Base-by-base conservation (phyloP, 1,140 invertebrate species). In the Cyrtorhinus lividipennis region DNA sequence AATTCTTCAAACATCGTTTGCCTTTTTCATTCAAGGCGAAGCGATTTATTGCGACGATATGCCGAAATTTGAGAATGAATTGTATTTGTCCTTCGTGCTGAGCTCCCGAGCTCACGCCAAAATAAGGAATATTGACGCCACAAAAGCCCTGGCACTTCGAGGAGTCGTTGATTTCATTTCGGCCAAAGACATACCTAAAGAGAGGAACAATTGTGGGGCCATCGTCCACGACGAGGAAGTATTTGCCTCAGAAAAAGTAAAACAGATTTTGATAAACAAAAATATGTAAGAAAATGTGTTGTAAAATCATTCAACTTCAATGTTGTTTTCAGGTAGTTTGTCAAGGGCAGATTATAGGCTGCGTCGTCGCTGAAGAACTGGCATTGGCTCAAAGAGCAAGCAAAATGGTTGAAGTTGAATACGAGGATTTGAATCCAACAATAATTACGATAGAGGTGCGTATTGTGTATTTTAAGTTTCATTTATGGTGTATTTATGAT, bases 11-110 rank as follows among this genome's bases (percentile, higher is more conserved):
- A 38, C 5, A 15, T 38, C 30, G 30, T 38, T 38, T 15, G 15
- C 10, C 12, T 53, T 20, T 53, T 53, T 10, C 26, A 46, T 56
- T 66, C 10, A 53, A 70, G 93, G 93, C 10, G 92, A 96, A 77
- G 93, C 94, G 2, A 74, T 90, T 30, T 98, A 96, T 72, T 84
- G 86, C 66, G 92, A 95, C 73, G 95, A 98, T 71, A 83, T 94
- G 63, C 90, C 90, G 0, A 72, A 72, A 59, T 77, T 80, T 53
- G 76, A 83, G 66, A 80, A 82, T 23, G 88, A 93, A 73, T 72
- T 93, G 1, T 90, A 85, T 69, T 71, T 93, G 67, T 80, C 81
- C 0, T 75, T 90, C 3, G 86, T 95, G 0, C 69, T 87, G 0
- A 93, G 90, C 66, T 84, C 81, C 1, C 83, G 82, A 74, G 78